phyloP scores from a whole-genome alignment of 2,797 vertebrate species.

The Poecilia picta region DNA sequence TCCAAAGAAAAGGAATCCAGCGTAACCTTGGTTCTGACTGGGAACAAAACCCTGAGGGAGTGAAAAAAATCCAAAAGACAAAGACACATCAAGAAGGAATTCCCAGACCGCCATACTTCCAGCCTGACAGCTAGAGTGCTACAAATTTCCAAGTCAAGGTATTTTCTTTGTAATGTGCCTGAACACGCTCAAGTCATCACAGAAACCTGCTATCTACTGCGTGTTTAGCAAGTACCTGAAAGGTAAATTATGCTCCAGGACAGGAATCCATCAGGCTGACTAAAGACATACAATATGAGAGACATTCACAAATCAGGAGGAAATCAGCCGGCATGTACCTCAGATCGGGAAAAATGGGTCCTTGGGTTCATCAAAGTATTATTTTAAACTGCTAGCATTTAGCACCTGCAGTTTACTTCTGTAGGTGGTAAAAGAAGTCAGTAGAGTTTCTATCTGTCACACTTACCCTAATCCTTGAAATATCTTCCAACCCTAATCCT shows the following conservation, averaged over 20 bases:
- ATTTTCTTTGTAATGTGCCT: constrained; percentile 55
- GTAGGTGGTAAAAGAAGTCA: neutral
- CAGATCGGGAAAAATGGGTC: neutral
- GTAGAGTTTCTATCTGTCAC: neutral
- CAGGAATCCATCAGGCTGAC: constrained; percentile 6
- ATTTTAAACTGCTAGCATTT: no score
- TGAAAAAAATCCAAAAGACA: constrained; percentile 25
- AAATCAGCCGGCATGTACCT: neutral
- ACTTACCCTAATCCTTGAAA: neutral
- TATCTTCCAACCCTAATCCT: neutral
- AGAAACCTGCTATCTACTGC: constrained; percentile 64
- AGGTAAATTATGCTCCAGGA: constrained; percentile 7
- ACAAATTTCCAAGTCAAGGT: constrained; percentile 48
- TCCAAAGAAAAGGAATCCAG: constrained; percentile 50
- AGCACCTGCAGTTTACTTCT: neutral
- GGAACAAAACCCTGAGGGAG: constrained; percentile 32
- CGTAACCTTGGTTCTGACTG: constrained; percentile 3
- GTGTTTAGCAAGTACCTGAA: constrained; percentile 8
- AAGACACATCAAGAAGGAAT: constrained; percentile 61
- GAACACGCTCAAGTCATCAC: constrained; percentile 63
- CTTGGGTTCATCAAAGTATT: no score
- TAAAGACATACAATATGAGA: constrained; percentile 15
- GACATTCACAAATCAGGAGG: neutral
- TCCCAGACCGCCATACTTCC: constrained; percentile 75
- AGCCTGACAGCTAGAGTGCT: constrained; percentile 53